Evolutionary conservation across 2,888 invertebrate genomes (phyloP).

Genomic region (Thereva nobilitata): DNA sequence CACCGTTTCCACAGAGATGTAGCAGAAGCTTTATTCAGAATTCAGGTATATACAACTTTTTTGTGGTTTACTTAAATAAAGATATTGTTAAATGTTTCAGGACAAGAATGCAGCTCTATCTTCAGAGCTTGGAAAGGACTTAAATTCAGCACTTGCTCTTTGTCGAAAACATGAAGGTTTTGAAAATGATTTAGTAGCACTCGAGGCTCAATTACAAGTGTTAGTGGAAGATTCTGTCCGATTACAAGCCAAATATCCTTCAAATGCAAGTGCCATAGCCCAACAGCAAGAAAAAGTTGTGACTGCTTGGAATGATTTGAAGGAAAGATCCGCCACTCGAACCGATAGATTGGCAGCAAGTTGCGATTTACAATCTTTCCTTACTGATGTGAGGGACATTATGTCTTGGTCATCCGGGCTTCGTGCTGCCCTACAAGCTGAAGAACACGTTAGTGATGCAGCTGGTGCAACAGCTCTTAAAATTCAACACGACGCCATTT

Average conservation of each 20-base stretch:
- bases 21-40: conserved; percentile 85
- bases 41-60: conserved; percentile 60
- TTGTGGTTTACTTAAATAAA: not conserved
- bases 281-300: conserved; percentile 85
- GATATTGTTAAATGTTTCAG: conserved; percentile 13
- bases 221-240: conserved; percentile 91
- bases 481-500: conserved; percentile 80
- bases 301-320: conserved; percentile 84
- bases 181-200: conserved; percentile 88
- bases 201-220: conserved; percentile 89
- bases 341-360: conserved; percentile 83
- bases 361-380: conserved; percentile 85
- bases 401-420: conserved; percentile 85
- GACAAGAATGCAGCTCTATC: conserved; percentile 87
- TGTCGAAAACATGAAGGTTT: conserved; percentile 88
- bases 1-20: conserved; percentile 97
- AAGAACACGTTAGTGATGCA: conserved; percentile 81
- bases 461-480: conserved; percentile 79
- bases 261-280: conserved; percentile 87
- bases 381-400: conserved; percentile 84
- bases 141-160: conserved; percentile 81
- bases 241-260: conserved; percentile 85
- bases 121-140: conserved; percentile 77
- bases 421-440: conserved; percentile 75
- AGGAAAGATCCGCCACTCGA: conserved; percentile 79